Evolutionary conservation across 2,113 vertebrate species (phyloP).

Genomic region (Cyanoramphus novaezelandiae): DNA sequence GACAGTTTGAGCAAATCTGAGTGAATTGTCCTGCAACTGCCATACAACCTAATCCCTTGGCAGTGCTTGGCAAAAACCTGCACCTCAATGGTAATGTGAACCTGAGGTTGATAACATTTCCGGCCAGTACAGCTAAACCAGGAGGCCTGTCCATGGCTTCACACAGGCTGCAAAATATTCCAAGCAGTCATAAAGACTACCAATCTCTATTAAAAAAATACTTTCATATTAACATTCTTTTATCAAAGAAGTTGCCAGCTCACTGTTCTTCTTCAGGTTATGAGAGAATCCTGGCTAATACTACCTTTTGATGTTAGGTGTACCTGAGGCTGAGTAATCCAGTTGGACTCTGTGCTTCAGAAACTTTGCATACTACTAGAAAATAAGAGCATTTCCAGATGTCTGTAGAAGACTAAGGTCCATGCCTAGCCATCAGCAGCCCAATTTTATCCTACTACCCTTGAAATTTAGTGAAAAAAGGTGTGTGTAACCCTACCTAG

Average conservation of each 20-base stretch:
- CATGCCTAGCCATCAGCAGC: background rate
- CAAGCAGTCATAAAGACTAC: background rate
- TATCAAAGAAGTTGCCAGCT: background rate
- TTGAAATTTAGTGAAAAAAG: background rate
- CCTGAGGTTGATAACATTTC: background rate
- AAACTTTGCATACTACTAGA: background rate
- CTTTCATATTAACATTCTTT: background rate
- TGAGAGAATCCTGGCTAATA: background rate
- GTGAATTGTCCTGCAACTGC: background rate
- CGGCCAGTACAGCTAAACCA: background rate
- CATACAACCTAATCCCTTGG: background rate
- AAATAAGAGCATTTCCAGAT: background rate
- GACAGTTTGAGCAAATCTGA: background rate
- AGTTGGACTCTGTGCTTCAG: background rate
- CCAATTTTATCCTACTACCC: background rate
- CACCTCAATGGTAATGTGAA: background rate
- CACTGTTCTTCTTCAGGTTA: background rate
- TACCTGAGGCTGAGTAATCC: background rate
- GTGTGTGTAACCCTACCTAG: background rate
- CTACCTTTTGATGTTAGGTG: background rate
- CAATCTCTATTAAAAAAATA: background rate
- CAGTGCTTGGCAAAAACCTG: background rate
- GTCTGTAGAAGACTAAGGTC: background rate
- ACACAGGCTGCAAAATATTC: background rate
- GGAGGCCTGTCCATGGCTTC: background rate